Conservation (phyloP, 2,113 vertebrate genomes). For the Sinosuthora webbiana region DNA sequence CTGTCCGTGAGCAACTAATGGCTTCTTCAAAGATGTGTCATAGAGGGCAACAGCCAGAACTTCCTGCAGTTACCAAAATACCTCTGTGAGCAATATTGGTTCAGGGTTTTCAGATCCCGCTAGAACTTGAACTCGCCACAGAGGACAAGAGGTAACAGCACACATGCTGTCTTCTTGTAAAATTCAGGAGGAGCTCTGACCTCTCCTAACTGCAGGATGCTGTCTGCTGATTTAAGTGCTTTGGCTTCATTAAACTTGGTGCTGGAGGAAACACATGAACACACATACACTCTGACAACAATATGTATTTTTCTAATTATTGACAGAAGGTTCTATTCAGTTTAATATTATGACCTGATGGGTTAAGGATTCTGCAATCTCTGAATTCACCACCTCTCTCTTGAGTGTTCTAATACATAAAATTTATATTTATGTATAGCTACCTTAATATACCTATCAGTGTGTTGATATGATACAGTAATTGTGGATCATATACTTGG, state of each 20-base stretch:
- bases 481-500: background rate
- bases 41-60: constrained; percentile 39
- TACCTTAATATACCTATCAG: rapidly evolving
- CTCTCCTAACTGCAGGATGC: constrained; percentile 19
- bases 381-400: background rate
- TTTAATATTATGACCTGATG: background rate
- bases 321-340: background rate
- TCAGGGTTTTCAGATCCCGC: background rate
- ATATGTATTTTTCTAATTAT: background rate
- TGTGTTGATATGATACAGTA: background rate
- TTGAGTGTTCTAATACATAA: background rate
- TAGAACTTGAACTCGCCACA: constrained; percentile 41
- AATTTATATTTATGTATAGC: background rate
- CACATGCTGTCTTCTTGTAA: constrained; percentile 25
- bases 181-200: constrained; percentile 45
- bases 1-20: background rate
- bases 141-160: constrained; percentile 50
- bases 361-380: background rate
- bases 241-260: background rate
- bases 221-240: constrained; percentile 12
- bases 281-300: background rate
- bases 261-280: background rate
- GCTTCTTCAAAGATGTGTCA: constrained; percentile 34
- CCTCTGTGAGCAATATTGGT: background rate
- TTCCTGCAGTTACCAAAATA: constrained; percentile 57